Base-by-base conservation (phyloP, 2,888 invertebrate species). In the Diploptera punctata region DNA sequence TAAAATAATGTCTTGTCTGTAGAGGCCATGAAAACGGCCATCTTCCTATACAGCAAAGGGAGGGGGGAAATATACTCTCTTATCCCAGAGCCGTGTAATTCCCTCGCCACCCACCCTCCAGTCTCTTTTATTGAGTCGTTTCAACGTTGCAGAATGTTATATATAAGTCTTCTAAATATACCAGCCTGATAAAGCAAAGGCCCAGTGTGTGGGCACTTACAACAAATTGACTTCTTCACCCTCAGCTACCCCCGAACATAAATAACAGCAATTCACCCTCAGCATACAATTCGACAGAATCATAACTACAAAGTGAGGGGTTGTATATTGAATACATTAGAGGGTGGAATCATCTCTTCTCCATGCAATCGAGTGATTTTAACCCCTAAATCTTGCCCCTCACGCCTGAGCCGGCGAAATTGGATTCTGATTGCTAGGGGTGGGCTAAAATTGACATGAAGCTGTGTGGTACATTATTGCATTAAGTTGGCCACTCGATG, bases 211-310 rank as follows among this genome's bases (percentile, higher is more conserved):
- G 72, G 74, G 68, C 74, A 74, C 74, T 74, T 71, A 73, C 71
- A 60, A 74, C 75, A 75, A 75, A 75, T 75, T 75, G 75, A 75
- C 75, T 75, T 75, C 72, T 61, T 54, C 73, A 71, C 73, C 61
- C 61, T 52, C 52, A 43, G 60, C 62, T 33, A 65, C 38, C 65
- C 44, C 65, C 26, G 3, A 13, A 43, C 29, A 24, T 19, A 62
- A 7, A 43, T 43, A 13, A 19, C 67, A 43, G 67, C 43, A 61
- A 72, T 72, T 68, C 72, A 68, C 67, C 26, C 26, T 24, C 61
- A 60, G 47, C 49, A 29, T 69, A 61, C 38, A 68, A 73, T 73
- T 70, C 67, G 71, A 71, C 67, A 73, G 57, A 71, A 74, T 71
- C 71, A 74, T 74, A 74, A 49, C 72, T 69, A 29, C 47, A 31